A percentile compares a stretch with the other conserved stretches of the same genome.
phyloP scores from a whole-genome alignment of 1,140 invertebrate species.

The Oryzaephilus surinamensis region DNA sequence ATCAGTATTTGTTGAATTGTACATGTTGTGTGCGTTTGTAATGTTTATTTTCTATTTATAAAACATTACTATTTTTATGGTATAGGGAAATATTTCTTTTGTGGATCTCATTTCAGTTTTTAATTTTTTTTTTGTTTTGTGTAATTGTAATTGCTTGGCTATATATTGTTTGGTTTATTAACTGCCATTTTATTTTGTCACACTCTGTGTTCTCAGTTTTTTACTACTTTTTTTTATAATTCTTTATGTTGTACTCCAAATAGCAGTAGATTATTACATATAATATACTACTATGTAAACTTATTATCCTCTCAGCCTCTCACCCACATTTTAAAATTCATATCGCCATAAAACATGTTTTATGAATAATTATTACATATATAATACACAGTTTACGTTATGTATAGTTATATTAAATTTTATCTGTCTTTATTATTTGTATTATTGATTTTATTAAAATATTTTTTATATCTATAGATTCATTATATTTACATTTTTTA shows the following conservation, averaged over 20 bases:
- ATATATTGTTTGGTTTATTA: slow-evolving; percentile 13
- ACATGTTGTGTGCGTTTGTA: slow-evolving; percentile 17
- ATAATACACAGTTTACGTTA: slow-evolving; percentile 27
- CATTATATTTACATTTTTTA: slow-evolving; percentile 35
- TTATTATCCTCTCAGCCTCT: too few species aligned
- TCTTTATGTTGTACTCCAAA: slow-evolving; percentile 18
- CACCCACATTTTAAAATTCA: too few species aligned
- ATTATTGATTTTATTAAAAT: slow-evolving; percentile 35
- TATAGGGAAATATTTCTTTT: slow-evolving; percentile 21
- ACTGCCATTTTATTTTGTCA: slow-evolving; percentile 22
- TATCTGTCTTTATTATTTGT: slow-evolving; percentile 31
- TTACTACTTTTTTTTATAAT: slow-evolving; percentile 1
- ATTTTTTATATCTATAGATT: slow-evolving; percentile 33
- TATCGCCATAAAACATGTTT: slow-evolving; percentile 26
- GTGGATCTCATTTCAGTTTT: slow-evolving; percentile 15
- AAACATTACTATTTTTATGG: slow-evolving; percentile 32
- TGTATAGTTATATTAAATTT: slow-evolving; percentile 36
- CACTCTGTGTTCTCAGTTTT: neutral
- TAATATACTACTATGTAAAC: slow-evolving; percentile 16
- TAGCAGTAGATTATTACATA: slow-evolving; percentile 21
- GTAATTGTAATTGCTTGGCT: slow-evolving; percentile 22
- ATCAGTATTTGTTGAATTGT: slow-evolving; percentile 15
- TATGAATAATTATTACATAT: slow-evolving; percentile 10
- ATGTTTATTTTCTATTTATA: slow-evolving; percentile 16
- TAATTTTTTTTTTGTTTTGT: slow-evolving; percentile 20